Percentiles rank a stretch among this genome's conserved stretches.
Conservation (phyloP, 2,113 vertebrate genomes). For the Collichthys lucidus region DNA sequence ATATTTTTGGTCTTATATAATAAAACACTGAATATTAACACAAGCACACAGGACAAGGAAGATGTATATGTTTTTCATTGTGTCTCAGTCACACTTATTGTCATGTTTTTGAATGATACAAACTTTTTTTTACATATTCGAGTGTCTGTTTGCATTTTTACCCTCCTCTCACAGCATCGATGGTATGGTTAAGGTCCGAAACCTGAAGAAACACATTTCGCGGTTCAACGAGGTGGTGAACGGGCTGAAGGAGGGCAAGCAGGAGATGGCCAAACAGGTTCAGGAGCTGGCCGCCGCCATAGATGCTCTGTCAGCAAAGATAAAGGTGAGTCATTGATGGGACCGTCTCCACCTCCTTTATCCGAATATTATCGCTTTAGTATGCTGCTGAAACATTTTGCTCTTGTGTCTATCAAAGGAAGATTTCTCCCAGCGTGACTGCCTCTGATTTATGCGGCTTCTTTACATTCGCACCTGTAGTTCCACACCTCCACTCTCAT, state of each 20-base stretch:
- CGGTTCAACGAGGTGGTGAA: constrained; percentile 93
- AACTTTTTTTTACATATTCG: background rate
- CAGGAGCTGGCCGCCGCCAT: constrained; percentile 90
- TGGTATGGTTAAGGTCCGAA: constrained; percentile 92
- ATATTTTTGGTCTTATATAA: background rate
- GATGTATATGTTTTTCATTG: background rate
- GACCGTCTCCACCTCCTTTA: background rate
- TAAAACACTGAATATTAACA: background rate
- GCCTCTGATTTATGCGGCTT: constrained; percentile 1
- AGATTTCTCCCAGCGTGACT: background rate
- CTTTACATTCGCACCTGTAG: constrained; percentile 6
- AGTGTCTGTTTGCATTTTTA: background rate
- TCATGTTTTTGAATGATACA: background rate
- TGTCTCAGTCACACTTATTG: background rate
- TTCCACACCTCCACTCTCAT: background rate
- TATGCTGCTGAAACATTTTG: background rate
- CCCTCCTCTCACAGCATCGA: constrained; percentile 85
- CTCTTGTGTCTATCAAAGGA: background rate
- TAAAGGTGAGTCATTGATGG: constrained; percentile 87
- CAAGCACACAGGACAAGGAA: background rate
- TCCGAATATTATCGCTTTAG: background rate
- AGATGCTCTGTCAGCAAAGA: constrained; percentile 89
- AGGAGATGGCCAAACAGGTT: constrained; percentile 91
- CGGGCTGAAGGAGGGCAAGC: constrained; percentile 93
- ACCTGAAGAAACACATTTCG: constrained; percentile 90